Percentiles rank a stretch among this genome's conserved stretches.
phyloP scores from a whole-genome alignment of 2,797 vertebrate species.

The Sparus aurata region DNA sequence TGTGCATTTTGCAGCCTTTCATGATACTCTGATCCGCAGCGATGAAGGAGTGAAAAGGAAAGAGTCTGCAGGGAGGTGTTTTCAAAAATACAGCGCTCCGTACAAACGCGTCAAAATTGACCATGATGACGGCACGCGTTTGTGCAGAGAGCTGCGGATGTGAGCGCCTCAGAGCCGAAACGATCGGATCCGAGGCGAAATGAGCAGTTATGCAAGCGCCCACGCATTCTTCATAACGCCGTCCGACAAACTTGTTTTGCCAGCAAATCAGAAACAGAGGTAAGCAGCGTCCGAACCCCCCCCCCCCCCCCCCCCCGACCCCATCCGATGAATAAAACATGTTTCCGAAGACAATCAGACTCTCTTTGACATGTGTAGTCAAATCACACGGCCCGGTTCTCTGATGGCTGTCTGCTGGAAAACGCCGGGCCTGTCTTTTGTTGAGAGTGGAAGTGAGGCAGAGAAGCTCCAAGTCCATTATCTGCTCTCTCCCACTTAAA shows the following conservation, averaged over 20 bases:
- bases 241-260: constrained; percentile 59
- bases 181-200: constrained; percentile 20
- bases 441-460: constrained; percentile 44
- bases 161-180: background rate
- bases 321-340: constrained; percentile 75
- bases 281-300: constrained; percentile 41
- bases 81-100: constrained; percentile 12
- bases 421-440: constrained; percentile 43
- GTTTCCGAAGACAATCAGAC: constrained; percentile 69
- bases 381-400: constrained; percentile 59
- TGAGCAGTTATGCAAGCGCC: constrained; percentile 13
- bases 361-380: constrained; percentile 66
- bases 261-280: constrained; percentile 54
- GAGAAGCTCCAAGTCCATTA: constrained; percentile 72
- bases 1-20: constrained; percentile 27
- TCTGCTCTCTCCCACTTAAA: constrained; percentile 75
- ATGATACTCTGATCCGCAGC: constrained; percentile 17
- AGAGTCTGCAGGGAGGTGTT: background rate
- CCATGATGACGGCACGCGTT: constrained; percentile 12
- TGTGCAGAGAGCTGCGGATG: constrained; percentile 5
- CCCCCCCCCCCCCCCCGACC: too few species aligned
- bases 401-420: constrained; percentile 66
- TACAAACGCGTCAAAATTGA: constrained; percentile 30
- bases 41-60: background rate
- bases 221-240: constrained; percentile 35